Conservation (phyloP, 1,140 invertebrate genomes). For the Drosophila serrata region DNA sequence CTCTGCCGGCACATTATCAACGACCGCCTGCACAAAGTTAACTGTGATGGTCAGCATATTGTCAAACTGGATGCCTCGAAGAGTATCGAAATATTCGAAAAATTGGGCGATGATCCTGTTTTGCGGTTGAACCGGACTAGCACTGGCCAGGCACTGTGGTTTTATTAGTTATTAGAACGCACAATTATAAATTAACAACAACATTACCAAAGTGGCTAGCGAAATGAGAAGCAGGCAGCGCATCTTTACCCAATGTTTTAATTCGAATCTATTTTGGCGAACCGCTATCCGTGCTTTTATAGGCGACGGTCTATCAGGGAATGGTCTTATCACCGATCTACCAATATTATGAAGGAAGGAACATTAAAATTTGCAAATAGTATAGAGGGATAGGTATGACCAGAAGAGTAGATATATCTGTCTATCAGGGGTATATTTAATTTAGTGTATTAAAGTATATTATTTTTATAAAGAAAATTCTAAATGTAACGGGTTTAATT, state of each 20-base stretch:
- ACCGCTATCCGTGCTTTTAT: conserved; percentile 8
- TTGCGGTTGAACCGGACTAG: conserved; percentile 4
- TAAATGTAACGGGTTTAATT: neutral
- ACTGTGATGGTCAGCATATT: neutral
- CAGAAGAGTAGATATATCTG: neutral
- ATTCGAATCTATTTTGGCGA: neutral
- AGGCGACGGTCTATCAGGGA: neutral
- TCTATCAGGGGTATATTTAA: neutral
- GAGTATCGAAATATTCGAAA: conserved; percentile 16
- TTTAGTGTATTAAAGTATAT: neutral
- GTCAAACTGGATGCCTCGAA: neutral
- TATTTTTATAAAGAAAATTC: neutral
- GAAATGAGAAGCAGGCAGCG: conserved; percentile 1
- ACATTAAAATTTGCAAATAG: neutral
- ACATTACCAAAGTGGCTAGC: conserved; percentile 18
- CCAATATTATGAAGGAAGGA: conserved; percentile 7
- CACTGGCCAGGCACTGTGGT: conserved; percentile 5
- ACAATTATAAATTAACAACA: neutral
- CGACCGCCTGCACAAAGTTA: neutral
- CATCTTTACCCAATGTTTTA: conserved; percentile 15
- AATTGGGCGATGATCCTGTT: conserved; percentile 13
- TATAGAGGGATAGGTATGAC: neutral
- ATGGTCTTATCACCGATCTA: conserved; percentile 1
- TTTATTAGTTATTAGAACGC: neutral
- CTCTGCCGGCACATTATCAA: conserved; percentile 5